Evolutionary conservation across 2,113 vertebrate species (phyloP).

Genomic region (Lipotes vexillifer): DNA sequence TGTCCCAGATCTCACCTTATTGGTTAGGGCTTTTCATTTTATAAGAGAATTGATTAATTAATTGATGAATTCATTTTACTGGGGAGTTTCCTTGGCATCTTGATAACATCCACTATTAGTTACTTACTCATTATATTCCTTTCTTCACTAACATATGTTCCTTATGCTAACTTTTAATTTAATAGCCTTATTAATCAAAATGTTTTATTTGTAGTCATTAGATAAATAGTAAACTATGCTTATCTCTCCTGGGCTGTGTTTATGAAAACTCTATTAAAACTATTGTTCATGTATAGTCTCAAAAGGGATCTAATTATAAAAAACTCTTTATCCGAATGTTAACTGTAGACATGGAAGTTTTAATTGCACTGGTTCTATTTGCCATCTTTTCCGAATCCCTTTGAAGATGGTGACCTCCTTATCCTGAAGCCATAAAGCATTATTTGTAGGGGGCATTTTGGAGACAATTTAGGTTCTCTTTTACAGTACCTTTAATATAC

Average conservation of each 20-base stretch:
- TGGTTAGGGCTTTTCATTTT: background rate
- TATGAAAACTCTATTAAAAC: slow-evolving; percentile 4
- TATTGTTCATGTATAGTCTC: background rate
- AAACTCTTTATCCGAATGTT: background rate
- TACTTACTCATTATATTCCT: background rate
- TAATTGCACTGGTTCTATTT: background rate
- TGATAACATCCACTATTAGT: background rate
- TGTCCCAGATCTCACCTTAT: background rate
- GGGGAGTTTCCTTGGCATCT: background rate
- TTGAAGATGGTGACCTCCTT: background rate
- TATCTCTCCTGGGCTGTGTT: background rate
- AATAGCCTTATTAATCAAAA: background rate
- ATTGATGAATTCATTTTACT: background rate
- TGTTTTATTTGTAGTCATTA: background rate
- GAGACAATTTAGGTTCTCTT: background rate
- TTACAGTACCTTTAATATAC: background rate
- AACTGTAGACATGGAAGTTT: background rate
- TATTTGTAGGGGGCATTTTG: background rate
- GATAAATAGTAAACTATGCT: background rate
- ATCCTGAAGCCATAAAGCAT: background rate
- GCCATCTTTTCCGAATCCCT: background rate
- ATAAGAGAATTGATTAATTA: background rate
- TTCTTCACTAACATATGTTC: background rate
- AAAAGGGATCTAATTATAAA: slow-evolving; percentile 13
- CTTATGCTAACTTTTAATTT: background rate